These are phyloP conservation scores for Galaxea fascicularis DNA, from an alignment of 92 coral and sea anemone species.

Conservation along the genomic window DNA sequence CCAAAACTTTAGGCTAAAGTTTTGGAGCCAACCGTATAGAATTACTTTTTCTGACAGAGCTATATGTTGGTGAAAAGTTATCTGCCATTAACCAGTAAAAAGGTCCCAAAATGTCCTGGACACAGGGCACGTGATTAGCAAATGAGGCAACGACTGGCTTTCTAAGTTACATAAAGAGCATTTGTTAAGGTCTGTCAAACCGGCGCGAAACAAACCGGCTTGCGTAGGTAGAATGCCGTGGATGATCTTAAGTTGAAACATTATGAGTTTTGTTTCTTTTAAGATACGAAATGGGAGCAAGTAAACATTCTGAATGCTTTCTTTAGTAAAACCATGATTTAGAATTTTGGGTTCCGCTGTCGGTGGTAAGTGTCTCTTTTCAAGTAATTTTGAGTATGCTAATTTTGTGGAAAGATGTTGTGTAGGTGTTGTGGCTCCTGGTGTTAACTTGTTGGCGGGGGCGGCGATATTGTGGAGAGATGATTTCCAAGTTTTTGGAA, in stretches of 20 bases:
- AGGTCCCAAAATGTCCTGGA: no score
- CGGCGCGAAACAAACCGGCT: neutral
- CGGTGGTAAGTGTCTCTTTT: neutral
- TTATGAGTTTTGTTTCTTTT: neutral
- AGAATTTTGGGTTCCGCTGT: slow-evolving; percentile 2
- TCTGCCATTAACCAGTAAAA: neutral
- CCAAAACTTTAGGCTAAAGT: no score
- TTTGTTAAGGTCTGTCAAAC: neutral
- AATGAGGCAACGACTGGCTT: no score
- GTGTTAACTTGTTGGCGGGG: neutral
- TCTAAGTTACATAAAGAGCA: neutral
- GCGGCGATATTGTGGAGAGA: neutral
- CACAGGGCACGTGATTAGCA: no score
- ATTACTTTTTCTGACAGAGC: neutral
- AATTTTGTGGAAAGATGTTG: neutral
- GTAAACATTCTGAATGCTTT: neutral
- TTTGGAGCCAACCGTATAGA: neutral
- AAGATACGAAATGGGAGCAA: neutral
- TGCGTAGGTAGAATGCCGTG: neutral
- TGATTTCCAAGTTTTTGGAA: neutral
- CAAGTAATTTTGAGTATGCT: no score
- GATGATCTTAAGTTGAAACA: neutral
- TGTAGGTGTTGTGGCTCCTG: neutral
- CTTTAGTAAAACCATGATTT: neutral
- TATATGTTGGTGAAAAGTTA: neutral